Evolutionary conservation across 2,797 vertebrate genomes (phyloP), one percentile per base, ranked within the genome.

Genomic region (Zalophus californianus): DNA sequence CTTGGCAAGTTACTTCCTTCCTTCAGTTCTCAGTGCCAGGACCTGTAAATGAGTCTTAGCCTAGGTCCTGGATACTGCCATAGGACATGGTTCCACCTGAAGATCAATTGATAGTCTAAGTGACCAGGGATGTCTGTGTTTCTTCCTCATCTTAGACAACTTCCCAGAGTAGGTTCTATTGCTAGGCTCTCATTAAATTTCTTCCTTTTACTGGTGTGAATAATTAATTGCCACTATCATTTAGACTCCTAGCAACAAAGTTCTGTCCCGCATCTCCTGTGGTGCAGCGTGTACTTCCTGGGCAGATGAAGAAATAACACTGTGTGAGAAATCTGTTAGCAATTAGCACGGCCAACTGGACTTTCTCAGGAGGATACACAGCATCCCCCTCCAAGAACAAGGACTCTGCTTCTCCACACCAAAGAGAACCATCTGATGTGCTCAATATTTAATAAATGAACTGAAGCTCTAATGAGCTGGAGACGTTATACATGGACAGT

Each of bases 361-460:
- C 97, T 97, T 96, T 98, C 98, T 98, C 98, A 77, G 97, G 98
- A 98, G 98, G 97, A 98, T 98, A 98, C 97, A 97, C 75, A 98
- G 94, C 94, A 93, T 97, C 97, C 86, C 20, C 79, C 96, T 97
- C 97, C 70, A 98, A 97, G 97, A 98, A 98, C 98, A 98, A 98
- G 98, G 98, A 97, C 86, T 97, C 86, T 96, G 91, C 84, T 98
- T 86, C 93, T 98, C 23, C 0, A 41, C 96, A 98, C 98, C 98
- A 98, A 98, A 98, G 91, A 97, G 98, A 98, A 96, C 86, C 97
- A 98, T 98, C 98, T 98, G 98, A 98, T 97, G 86, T 97, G 97
- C 97, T 98, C 98, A 98, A 98, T 98, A 98, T 98, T 98, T 99
- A 99, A 99, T 98, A 98, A 98, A 98, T 98, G 97, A 98, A 97